phyloP scores from a whole-genome alignment of 2,113 vertebrate genomes.

The Hypanus sabinus region DNA sequence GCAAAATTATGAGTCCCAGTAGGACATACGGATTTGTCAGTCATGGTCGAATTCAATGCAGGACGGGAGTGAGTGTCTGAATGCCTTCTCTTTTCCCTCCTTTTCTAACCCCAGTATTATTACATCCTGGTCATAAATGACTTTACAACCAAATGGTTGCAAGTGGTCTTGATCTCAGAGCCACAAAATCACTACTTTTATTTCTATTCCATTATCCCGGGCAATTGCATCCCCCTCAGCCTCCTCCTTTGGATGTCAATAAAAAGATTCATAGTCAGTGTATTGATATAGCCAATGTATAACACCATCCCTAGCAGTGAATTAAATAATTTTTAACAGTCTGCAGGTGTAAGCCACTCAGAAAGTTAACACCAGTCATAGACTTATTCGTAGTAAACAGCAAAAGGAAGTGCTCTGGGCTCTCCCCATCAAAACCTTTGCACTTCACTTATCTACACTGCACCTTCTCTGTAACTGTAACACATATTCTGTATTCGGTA shows the following conservation, averaged over 20 bases:
- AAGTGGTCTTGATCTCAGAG: not conserved
- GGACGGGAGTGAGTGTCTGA: not conserved
- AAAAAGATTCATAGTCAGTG: not conserved
- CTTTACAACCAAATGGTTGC: not conserved
- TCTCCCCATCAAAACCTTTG: no score
- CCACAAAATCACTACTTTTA: not conserved
- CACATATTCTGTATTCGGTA: no score
- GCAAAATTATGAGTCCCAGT: not conserved
- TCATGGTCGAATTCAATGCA: not conserved
- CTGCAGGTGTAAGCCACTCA: no score
- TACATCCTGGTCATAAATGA: not conserved
- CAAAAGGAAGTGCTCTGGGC: not conserved
- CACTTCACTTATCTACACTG: no score
- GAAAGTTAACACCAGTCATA: not conserved
- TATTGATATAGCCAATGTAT: not conserved
- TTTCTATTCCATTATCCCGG: not conserved
- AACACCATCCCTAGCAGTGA: not conserved
- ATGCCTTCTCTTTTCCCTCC: not conserved
- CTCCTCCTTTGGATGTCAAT: not conserved
- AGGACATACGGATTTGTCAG: not conserved
- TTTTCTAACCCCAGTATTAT: not conserved
- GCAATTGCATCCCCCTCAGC: not conserved
- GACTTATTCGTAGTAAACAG: not conserved
- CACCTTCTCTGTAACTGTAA: no score
- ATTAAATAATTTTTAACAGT: not conserved